A percentile compares a stretch with the other conserved stretches of the same genome.
phyloP scores from a whole-genome alignment of 2,113 vertebrate genomes.

The Pseudonaja textilis region DNA sequence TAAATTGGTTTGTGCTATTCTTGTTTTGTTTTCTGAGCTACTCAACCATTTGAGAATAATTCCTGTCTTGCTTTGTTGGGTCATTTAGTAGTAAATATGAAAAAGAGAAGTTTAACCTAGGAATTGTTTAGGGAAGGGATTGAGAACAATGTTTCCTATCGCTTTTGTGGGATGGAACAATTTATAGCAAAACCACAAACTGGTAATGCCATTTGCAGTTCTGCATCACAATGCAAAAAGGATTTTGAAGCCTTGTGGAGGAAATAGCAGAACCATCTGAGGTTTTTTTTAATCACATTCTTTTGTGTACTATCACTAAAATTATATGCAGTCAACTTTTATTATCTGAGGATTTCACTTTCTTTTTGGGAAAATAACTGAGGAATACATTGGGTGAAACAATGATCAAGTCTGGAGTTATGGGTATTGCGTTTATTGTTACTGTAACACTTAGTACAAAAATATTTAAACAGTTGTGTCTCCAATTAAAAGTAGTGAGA shows the following conservation, averaged over 20 bases:
- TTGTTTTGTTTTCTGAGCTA: not conserved
- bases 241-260: not conserved
- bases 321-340: no score
- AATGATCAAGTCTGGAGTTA: not conserved
- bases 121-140: not conserved
- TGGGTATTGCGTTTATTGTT: not conserved
- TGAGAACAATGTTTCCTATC: not conserved
- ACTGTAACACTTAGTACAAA: not conserved
- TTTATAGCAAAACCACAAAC: not conserved
- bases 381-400: not conserved
- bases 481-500: not conserved
- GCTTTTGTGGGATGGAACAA: not conserved
- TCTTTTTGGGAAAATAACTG: not conserved
- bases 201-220: not conserved
- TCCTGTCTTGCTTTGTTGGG: not conserved
- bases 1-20: not conserved
- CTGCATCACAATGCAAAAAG: not conserved
- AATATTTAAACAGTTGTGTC: not conserved
- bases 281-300: not conserved
- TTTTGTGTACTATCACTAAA: not conserved
- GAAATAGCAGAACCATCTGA: not conserved
- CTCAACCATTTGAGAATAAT: not conserved
- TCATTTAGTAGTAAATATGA: not conserved
- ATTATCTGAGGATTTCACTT: not conserved
- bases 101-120: not conserved